Evolutionary conservation across 1,140 invertebrate species (phyloP).

Genomic region (Drosophila kepulauana): DNA sequence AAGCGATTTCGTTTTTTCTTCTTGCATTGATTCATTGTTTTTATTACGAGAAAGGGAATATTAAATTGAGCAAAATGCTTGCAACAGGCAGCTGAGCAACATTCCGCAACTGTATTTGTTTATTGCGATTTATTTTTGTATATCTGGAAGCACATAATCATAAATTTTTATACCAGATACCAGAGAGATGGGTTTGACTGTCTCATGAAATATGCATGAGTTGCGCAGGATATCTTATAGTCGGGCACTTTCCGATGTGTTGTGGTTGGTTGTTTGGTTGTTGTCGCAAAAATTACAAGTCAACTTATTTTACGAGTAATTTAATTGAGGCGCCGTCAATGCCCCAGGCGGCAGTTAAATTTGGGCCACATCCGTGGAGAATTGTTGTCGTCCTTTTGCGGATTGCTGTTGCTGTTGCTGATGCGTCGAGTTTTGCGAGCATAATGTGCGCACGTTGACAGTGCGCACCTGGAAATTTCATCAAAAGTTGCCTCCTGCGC

Average conservation of each 20-base stretch:
- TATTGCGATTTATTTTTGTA: too few relatives aligned
- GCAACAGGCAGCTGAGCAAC: too few relatives aligned
- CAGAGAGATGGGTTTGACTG: too few relatives aligned
- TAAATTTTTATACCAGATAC: too few relatives aligned
- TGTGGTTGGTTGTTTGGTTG: background rate
- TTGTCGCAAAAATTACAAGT: background rate
- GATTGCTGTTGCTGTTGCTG: slow-evolving; percentile 9
- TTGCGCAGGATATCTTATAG: too few relatives aligned
- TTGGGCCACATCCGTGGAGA: slow-evolving; percentile 61
- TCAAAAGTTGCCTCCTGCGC: slow-evolving; percentile 62
- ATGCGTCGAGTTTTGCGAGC: slow-evolving; percentile 26
- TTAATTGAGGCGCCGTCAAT: slow-evolving; percentile 6
- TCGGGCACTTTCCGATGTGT: background rate
- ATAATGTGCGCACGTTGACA: slow-evolving; percentile 30
- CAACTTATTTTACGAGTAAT: slow-evolving; percentile 23
- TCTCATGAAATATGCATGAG: too few relatives aligned
- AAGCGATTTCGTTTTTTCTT: too few relatives aligned
- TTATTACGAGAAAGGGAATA: too few relatives aligned
- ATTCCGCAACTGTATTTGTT: too few relatives aligned
- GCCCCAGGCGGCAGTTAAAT: slow-evolving; percentile 52
- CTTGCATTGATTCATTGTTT: too few relatives aligned
- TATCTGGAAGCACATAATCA: too few relatives aligned
- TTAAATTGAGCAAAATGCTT: too few relatives aligned
- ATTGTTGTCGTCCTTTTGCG: slow-evolving; percentile 24
- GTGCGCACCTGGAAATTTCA: slow-evolving; percentile 46